Evolutionary conservation across 2,797 vertebrate species (phyloP), one percentile per base, ranked within the genome.

Genomic region (Podarcis lilfordi): DNA sequence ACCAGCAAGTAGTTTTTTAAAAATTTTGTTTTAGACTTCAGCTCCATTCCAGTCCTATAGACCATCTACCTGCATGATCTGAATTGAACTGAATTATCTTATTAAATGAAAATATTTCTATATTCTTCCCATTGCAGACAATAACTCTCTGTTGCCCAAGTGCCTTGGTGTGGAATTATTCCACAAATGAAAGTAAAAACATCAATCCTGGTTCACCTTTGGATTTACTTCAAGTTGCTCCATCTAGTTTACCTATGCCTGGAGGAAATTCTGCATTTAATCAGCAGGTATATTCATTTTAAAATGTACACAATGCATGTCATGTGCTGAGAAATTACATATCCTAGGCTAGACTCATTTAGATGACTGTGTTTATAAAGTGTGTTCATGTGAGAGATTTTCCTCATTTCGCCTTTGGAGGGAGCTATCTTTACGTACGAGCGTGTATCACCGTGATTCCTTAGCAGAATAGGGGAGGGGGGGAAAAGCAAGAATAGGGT

Each of bases 141-240:
- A 95, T 97, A 94, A 97, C 97, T 85, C 96, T 97, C 81, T 97
- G 97, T 94, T 97, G 97, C 94, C 97, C 97, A 97, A 97, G 97
- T 97, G 97, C 97, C 97, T 97, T 97, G 97, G 97, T 97, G 94
- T 97, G 97, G 97, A 97, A 97, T 93, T 97, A 97, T 8, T 97
- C 96, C 95, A 96, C 96, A 79, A 97, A 96, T 6, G 97, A 97
- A 94, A 97, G 75, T 50, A 97, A 96, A 95, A 96, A 86, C 8
- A 0, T 77, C n/a, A 96, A 95, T 95, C 96, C 97, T 50, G 97
- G 97, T 88, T 97, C 97, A 1, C 97, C 97, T 74, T 95, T 97
- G 95, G 97, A 97, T 87, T 96, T 97, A 91, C 95, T 97, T 91
- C 97, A 96, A 76, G 93, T 97, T 85, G 96, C 96, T n/a, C 97